These are phyloP conservation scores for Drosophila lini DNA, from an alignment of 1,140 invertebrate species.

Conservation along the genomic window DNA sequence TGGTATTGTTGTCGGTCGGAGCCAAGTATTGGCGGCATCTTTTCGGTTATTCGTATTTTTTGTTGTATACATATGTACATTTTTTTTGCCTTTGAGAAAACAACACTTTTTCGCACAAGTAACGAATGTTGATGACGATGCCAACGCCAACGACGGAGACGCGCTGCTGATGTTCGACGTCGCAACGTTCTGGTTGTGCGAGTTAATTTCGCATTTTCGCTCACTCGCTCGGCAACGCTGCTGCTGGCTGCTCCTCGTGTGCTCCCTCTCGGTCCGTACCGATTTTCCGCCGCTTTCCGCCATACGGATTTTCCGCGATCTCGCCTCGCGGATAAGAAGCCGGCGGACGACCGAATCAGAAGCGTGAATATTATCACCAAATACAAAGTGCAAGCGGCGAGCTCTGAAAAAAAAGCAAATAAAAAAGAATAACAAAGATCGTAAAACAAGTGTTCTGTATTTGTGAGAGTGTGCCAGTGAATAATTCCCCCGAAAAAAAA, in stretches of 20 bases:
- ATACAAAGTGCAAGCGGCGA: slow-evolving; percentile 24
- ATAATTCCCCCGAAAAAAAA: slow-evolving; percentile 3
- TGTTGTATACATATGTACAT: background rate
- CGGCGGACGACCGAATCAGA: slow-evolving; percentile 33
- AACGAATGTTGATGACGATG: slow-evolving; percentile 42
- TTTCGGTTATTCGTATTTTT: slow-evolving; percentile 28
- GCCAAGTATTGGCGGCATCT: slow-evolving; percentile 64
- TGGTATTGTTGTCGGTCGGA: slow-evolving; percentile 33
- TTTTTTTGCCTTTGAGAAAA: slow-evolving; percentile 42
- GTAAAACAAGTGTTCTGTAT: slow-evolving; percentile 29
- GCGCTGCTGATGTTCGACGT: slow-evolving; percentile 39
- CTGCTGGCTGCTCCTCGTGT: slow-evolving; percentile 31
- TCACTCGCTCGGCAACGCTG: slow-evolving; percentile 54
- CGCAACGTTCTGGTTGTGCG: slow-evolving; percentile 41
- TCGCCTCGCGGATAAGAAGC: slow-evolving; percentile 52
- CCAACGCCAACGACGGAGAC: background rate
- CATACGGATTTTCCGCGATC: slow-evolving; percentile 26
- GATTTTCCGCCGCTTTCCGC: slow-evolving; percentile 8
- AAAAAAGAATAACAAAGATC: slow-evolving; percentile 30
- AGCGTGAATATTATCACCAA: slow-evolving; percentile 43
- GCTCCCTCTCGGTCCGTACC: slow-evolving; percentile 20
- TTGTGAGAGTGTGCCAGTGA: slow-evolving; percentile 38
- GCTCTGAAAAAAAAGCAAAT: slow-evolving; percentile 1
- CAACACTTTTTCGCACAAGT: slow-evolving; percentile 62
- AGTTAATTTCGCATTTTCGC: slow-evolving; percentile 33